Base-by-base conservation (phyloP, 2,113 vertebrate species). In the Cephalopholis sonnerati region DNA sequence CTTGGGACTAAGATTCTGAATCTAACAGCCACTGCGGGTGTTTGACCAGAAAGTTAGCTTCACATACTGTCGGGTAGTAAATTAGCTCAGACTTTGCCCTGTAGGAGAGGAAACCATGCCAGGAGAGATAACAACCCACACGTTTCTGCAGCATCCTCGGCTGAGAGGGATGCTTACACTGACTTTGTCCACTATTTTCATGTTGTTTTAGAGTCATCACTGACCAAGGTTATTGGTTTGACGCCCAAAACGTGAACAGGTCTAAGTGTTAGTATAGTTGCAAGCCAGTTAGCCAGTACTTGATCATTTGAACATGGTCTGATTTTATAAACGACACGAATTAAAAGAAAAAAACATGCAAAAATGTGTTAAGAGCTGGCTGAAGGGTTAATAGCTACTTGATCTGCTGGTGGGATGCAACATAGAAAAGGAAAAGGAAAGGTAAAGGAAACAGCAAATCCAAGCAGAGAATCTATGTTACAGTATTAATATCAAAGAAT, bases 401-500 rank as follows among this genome's bases (percentile, higher is more conserved):
- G 95, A 95, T 93, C 77, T 92, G 96, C 94, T 96, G 91, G 96
- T 97, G 96, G 96, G 95, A 98, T 99, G 97, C 95, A 98, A 98
- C 97, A 97, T 95, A 96, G 96, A 97, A 96, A 97, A 93, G 72
- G 87, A 93, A 91, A 73, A 36, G 32, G 6, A 36, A 36, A 36
- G 32, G 68, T 17, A 89, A 96, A 96, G 95, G 83, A 95, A 95
- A 94, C 77, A 91, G 77, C 87, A 94, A 95, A 92, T 96, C 97
- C 96, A 98, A 97, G 97, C 97, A 97, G 84, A 97, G 95, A 92
- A 95, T 92, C 92, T 93, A 92, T 79, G 79, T 91, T 91, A 94
- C 86, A 83, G 87, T 90, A 89, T 92, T 95, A 92, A 94, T 92
- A 92, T 87, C 82, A 93, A 91, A 86, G 87, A 94, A 95, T 95